Evolutionary conservation across 1,140 invertebrate species (phyloP).

Genomic region (Cherax destructor): DNA sequence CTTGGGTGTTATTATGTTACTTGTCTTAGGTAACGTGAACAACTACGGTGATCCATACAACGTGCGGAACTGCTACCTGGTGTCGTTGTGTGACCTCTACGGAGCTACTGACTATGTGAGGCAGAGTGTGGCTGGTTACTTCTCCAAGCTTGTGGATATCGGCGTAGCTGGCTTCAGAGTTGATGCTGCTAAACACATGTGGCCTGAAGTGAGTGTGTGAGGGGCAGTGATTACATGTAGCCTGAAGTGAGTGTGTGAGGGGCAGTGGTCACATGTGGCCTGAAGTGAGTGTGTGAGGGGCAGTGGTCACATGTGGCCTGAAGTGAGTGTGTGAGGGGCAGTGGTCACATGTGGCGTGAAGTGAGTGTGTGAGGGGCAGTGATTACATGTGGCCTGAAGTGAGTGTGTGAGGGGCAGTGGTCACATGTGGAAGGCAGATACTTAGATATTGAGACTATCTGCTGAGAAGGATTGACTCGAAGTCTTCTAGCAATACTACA

Average conservation of each 20-base stretch:
- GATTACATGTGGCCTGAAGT: constrained; percentile 78
- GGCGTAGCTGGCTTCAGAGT: constrained; percentile 88
- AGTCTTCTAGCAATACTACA: too few species aligned
- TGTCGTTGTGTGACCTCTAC: constrained; percentile 84
- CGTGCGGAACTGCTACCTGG: constrained; percentile 69
- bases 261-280: too few species aligned
- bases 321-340: neutral
- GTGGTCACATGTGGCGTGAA: constrained; percentile 33
- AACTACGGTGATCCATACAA: constrained; percentile 65
- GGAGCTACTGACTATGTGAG: constrained; percentile 82
- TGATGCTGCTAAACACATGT: constrained; percentile 79
- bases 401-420: too few species aligned
- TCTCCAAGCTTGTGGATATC: constrained; percentile 83
- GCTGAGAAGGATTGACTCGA: too few species aligned
- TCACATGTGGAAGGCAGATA: too few species aligned
- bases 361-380: too few species aligned
- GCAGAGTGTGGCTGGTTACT: constrained; percentile 81
- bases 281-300: constrained; percentile 29
- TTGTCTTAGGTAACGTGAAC: constrained; percentile 60
- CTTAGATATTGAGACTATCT: too few species aligned
- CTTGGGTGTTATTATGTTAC: too few species aligned
- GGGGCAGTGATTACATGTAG: too few species aligned
- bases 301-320: constrained; percentile 27
- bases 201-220: constrained; percentile 75
- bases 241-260: constrained; percentile 34